phyloP scores from a whole-genome alignment of 2,888 invertebrate genomes.

The Orchestes rusci region DNA sequence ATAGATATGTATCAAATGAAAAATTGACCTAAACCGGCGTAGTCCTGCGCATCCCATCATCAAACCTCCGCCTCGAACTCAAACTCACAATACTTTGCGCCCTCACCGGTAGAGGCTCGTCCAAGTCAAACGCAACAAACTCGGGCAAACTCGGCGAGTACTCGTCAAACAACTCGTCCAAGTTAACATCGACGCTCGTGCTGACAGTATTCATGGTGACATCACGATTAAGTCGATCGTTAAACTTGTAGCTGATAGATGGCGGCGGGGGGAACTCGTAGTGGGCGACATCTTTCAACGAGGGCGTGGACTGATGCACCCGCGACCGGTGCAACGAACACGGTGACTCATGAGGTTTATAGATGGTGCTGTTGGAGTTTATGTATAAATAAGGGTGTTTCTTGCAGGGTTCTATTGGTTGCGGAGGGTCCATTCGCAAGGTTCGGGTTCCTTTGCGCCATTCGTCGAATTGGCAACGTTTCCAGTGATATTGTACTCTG shows the following conservation, averaged over 20 bases:
- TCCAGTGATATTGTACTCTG: slow-evolving; percentile 47
- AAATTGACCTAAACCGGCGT: slow-evolving; percentile 47
- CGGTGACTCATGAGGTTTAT: slow-evolving; percentile 46
- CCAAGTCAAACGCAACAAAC: slow-evolving; percentile 63
- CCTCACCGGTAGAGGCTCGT: slow-evolving; percentile 45
- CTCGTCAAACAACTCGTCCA: slow-evolving; percentile 47
- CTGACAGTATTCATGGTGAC: slow-evolving; percentile 53
- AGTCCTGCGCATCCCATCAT: slow-evolving; percentile 46
- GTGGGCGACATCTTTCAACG: slow-evolving; percentile 52
- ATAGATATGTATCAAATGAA: too few relatives aligned
- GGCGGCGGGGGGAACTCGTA: slow-evolving; percentile 63
- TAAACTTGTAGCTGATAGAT: slow-evolving; percentile 55
- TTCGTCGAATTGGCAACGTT: slow-evolving; percentile 47
- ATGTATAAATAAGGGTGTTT: slow-evolving; percentile 45
- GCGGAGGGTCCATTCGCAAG: slow-evolving; percentile 21
- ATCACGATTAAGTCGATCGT: slow-evolving; percentile 46
- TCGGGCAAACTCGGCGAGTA: slow-evolving; percentile 53
- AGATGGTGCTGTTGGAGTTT: slow-evolving; percentile 41
- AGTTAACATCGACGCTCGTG: slow-evolving; percentile 51
- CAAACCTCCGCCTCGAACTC: slow-evolving; percentile 28
- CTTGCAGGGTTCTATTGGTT: slow-evolving; percentile 40
- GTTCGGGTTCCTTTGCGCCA: slow-evolving; percentile 33
- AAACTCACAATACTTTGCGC: slow-evolving; percentile 40
- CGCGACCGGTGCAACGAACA: slow-evolving; percentile 51
- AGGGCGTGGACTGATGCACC: slow-evolving; percentile 44